A percentile compares a stretch with the other conserved stretches of the same genome.
These are phyloP conservation scores for Zoanthus sociatus DNA, from an alignment of 92 coral and sea anemone genomes.

Conservation along the genomic window DNA sequence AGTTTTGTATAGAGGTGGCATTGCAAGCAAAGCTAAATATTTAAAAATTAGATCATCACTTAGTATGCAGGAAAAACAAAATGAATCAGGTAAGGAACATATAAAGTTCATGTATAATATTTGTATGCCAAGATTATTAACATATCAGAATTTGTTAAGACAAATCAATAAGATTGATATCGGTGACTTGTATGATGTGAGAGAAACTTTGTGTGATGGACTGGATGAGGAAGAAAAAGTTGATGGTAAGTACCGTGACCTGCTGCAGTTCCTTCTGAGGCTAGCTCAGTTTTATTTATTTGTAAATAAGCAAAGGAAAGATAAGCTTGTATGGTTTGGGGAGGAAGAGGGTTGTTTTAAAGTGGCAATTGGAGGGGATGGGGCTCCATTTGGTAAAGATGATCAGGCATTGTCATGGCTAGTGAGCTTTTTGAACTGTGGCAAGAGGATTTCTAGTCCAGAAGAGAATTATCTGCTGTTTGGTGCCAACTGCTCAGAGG, in stretches of 20 bases:
- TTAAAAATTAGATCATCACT: slow-evolving; percentile 44
- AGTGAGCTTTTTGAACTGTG: slow-evolving; percentile 45
- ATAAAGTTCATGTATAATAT: slow-evolving; percentile 27
- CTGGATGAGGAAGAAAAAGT: slow-evolving; percentile 49
- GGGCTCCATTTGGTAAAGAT: slow-evolving; percentile 12
- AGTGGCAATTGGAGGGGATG: slow-evolving; percentile 33
- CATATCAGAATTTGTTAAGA: slow-evolving; percentile 35
- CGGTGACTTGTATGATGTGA: slow-evolving; percentile 48
- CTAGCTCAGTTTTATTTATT: too few species aligned
- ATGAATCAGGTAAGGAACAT: slow-evolving; percentile 6
- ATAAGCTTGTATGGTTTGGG: slow-evolving; percentile 47
- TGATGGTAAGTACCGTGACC: slow-evolving; percentile 61
- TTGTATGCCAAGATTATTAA: slow-evolving; percentile 28
- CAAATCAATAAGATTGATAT: slow-evolving; percentile 53
- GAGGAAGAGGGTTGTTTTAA: slow-evolving; percentile 29
- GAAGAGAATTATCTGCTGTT: slow-evolving; percentile 6
- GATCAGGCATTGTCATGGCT: slow-evolving; percentile 48
- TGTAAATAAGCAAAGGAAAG: slow-evolving; percentile 44
- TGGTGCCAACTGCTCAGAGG: slow-evolving; percentile 45
- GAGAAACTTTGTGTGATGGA: slow-evolving; percentile 54
- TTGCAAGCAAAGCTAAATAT: slow-evolving; percentile 40
- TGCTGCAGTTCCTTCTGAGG: slow-evolving; percentile 7
- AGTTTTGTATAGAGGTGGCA: slow-evolving; percentile 57
- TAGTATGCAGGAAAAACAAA: slow-evolving; percentile 17
- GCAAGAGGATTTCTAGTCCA: slow-evolving; percentile 1